phyloP scores from a whole-genome alignment of 1,140 invertebrate species.

The Gyrodactylus bullatarudis region DNA sequence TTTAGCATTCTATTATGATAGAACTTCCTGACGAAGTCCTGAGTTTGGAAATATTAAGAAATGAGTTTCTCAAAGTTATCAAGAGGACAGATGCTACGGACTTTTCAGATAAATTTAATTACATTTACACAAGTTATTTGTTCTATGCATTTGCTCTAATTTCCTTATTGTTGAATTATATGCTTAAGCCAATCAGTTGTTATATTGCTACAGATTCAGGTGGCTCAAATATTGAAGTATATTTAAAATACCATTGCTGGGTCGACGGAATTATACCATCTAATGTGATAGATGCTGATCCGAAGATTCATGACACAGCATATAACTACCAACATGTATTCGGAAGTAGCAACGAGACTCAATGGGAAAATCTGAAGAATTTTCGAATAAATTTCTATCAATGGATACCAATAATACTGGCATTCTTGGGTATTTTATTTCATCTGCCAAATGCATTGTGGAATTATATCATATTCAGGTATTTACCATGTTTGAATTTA shows the following conservation, averaged over 20 bases:
- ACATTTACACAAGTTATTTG: background rate
- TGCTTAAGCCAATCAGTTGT: background rate
- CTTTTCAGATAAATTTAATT: background rate
- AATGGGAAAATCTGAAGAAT: background rate
- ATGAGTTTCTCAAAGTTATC: background rate
- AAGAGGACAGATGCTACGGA: background rate
- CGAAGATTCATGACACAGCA: too few species aligned
- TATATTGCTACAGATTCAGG: background rate
- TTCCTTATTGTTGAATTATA: background rate
- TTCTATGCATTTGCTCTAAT: background rate
- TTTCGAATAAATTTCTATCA: background rate
- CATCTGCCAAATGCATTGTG: background rate
- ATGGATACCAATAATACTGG: background rate
- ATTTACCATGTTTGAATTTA: background rate
- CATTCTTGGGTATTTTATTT: background rate
- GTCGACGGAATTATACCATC: conserved; percentile 1
- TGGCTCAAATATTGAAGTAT: background rate
- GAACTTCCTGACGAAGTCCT: background rate
- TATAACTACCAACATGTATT: too few species aligned
- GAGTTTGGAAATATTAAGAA: conserved; percentile 19
- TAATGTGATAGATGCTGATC: background rate
- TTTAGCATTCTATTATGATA: too few species aligned
- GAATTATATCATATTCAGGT: background rate
- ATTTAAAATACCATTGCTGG: conserved; percentile 5
- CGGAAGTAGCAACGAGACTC: background rate